Percentiles rank a stretch among this genome's conserved stretches.
phyloP scores from a whole-genome alignment of 2,888 invertebrate species.

The Drosophila ezoana region DNA sequence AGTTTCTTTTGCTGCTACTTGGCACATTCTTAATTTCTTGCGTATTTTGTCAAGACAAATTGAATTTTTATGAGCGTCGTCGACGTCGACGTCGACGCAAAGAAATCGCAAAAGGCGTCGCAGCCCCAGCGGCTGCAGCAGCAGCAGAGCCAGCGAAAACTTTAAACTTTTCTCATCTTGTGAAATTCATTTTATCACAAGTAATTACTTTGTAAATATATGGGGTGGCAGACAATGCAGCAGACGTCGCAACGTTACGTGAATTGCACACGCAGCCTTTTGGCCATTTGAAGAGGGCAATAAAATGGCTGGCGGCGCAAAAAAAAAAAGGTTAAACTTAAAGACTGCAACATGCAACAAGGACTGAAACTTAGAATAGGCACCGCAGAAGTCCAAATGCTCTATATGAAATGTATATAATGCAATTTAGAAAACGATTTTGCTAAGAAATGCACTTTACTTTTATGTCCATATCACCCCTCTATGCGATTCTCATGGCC shows the following conservation, averaged over 20 bases:
- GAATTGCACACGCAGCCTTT: slow-evolving; percentile 60
- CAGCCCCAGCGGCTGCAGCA: slow-evolving; percentile 16
- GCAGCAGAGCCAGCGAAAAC: slow-evolving; percentile 57
- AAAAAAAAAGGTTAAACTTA: slow-evolving; percentile 35
- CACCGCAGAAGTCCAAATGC: background rate
- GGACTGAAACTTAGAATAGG: slow-evolving; percentile 1
- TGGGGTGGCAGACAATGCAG: slow-evolving; percentile 66
- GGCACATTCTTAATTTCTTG: slow-evolving; percentile 81
- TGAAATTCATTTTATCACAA: slow-evolving; percentile 82
- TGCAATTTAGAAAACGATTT: too few relatives aligned
- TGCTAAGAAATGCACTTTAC: too few relatives aligned
- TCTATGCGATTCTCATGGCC: too few relatives aligned
- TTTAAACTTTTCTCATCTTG: slow-evolving; percentile 82
- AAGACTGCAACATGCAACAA: slow-evolving; percentile 43
- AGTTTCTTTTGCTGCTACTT: slow-evolving; percentile 78
- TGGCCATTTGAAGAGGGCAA: slow-evolving; percentile 62
- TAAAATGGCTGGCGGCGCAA: slow-evolving; percentile 47
- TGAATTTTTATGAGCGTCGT: slow-evolving; percentile 76
- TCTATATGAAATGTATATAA: background rate
- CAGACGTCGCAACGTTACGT: slow-evolving; percentile 52
- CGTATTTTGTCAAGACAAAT: slow-evolving; percentile 81
- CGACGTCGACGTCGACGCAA: slow-evolving; percentile 38
- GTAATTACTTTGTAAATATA: slow-evolving; percentile 83
- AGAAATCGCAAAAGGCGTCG: slow-evolving; percentile 68
- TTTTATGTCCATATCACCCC: too few relatives aligned